Base-by-base conservation (phyloP, 2,113 vertebrate species). In the Gila orcuttii region DNA sequence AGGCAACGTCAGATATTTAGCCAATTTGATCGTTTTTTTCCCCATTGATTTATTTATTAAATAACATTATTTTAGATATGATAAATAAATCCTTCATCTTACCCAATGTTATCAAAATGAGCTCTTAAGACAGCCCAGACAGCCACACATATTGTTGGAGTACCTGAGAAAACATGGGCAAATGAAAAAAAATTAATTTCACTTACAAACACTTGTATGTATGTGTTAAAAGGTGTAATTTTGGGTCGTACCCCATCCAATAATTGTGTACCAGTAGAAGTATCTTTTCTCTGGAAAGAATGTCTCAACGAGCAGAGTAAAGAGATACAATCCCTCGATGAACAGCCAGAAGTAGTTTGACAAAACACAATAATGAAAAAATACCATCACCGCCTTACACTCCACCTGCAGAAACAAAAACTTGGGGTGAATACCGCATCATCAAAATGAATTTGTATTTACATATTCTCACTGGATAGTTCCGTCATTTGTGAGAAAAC, bases 341-440 rank as follows among this genome's bases (percentile, higher is more conserved):
- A 99, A 99, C 50, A 99, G 96, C 98, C 98, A 99, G 94, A 99
- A 99, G 91, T 99, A 99, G 93, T 99, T 99, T 93, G 98, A 99
- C 96, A 99, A 97, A 50, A 99, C 98, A 0, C 98, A 99, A 93
- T 99, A 99, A 91, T 99, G 98, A 90, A 99, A 99, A 94, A 99
- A 99, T 82, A 99, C 96, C 98, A 99, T 97, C 76, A 99, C 95
- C 0, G 97, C 95, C 92, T 98, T 99, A 90, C 98, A 99, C 31
- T 96, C 95, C 93, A 98, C 96, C 98, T 99, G 92, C 66, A 87
- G 15, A 83, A 73, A 64, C 6, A 79, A 75, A 31, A 83, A 83
- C 28, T 71, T 4, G 55, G 15, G 1, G 7, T 50, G 21, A 73
- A 55, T 5, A 47, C 25, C 8, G 23, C 68, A 12, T 60, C 60